phyloP scores from a whole-genome alignment of 2,113 vertebrate species.

The Stegastes partitus region DNA sequence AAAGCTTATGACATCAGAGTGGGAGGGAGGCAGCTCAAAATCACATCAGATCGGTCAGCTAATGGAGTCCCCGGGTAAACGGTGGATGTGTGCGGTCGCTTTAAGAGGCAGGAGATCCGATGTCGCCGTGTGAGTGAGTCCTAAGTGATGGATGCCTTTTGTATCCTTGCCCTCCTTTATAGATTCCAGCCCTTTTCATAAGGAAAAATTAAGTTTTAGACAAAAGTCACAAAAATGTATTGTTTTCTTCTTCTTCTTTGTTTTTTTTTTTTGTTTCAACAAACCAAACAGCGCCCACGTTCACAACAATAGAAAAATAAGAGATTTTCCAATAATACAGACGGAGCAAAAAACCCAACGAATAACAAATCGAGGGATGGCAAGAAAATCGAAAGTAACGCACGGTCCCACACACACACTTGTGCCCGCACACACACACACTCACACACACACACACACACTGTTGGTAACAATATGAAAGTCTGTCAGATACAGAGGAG shows the following conservation, averaged over 20 bases:
- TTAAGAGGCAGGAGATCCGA: not conserved
- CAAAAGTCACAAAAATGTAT: slow-evolving; percentile 73
- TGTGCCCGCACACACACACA: not conserved
- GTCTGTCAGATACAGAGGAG: slow-evolving; percentile 70
- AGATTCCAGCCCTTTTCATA: slow-evolving; percentile 84
- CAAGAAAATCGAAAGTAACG: slow-evolving; percentile 56
- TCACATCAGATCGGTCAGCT: slow-evolving; percentile 35
- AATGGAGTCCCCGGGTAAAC: slow-evolving; percentile 39
- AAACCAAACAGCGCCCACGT: slow-evolving; percentile 76
- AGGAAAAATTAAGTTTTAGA: slow-evolving; percentile 69
- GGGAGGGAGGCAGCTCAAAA: slow-evolving; percentile 26
- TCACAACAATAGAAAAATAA: slow-evolving; percentile 81
- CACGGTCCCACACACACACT: slow-evolving; percentile 2
- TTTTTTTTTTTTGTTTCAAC: slow-evolving; percentile 35
- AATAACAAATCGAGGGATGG: slow-evolving; percentile 67
- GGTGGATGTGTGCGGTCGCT: slow-evolving; percentile 15
- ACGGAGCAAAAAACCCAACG: slow-evolving; percentile 66
- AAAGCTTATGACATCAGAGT: slow-evolving; percentile 43
- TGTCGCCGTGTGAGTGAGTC: slow-evolving; percentile 40
- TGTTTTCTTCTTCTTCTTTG: too few relatives aligned
- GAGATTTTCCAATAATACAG: slow-evolving; percentile 73
- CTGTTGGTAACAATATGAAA: slow-evolving; percentile 63
- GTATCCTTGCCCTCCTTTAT: slow-evolving; percentile 70
- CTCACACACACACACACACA: slow-evolving; percentile 46
- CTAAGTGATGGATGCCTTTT: slow-evolving; percentile 72